Percentiles rank a stretch among this genome's conserved stretches.
These are phyloP conservation scores for Brevimyrus niger DNA, from an alignment of 2,113 vertebrate species.

Conservation along the genomic window DNA sequence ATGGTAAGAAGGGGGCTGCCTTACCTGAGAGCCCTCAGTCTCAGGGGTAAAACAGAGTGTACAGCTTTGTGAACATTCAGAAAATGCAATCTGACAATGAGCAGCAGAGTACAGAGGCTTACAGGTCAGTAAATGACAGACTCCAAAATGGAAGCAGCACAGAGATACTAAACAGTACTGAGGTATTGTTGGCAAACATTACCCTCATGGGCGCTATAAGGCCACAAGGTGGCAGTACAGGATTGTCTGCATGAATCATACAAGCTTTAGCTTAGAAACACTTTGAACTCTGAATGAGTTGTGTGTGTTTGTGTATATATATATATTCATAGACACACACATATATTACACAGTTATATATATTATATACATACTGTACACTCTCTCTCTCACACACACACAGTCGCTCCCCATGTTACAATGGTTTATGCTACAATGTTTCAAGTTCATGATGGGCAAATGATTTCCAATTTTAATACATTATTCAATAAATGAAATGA, in stretches of 20 bases:
- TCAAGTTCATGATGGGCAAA: too few relatives aligned
- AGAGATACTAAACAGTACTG: not conserved
- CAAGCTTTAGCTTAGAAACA: not conserved
- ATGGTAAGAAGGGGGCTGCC: not conserved
- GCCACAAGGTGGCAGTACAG: conserved; percentile 7
- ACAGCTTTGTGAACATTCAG: not conserved
- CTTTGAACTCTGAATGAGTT: not conserved
- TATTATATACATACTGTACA: too few relatives aligned
- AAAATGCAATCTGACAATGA: not conserved
- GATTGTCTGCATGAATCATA: not conserved
- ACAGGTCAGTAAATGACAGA: too few relatives aligned
- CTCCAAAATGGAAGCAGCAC: not conserved
- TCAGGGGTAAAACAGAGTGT: not conserved
- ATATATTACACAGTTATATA: too few relatives aligned
- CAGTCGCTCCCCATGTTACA: too few relatives aligned
- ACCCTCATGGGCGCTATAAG: not conserved
- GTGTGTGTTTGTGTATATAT: too few relatives aligned
- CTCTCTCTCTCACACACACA: too few relatives aligned
- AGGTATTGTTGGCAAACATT: not conserved
- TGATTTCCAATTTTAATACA: too few relatives aligned
- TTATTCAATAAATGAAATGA: too few relatives aligned
- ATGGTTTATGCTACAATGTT: too few relatives aligned
- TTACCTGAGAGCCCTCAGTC: not conserved
- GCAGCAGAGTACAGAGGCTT: not conserved
- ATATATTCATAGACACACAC: too few relatives aligned